Evolutionary conservation across 2,797 vertebrate species (phyloP).

Genomic region (Leptatherina wallacei): DNA sequence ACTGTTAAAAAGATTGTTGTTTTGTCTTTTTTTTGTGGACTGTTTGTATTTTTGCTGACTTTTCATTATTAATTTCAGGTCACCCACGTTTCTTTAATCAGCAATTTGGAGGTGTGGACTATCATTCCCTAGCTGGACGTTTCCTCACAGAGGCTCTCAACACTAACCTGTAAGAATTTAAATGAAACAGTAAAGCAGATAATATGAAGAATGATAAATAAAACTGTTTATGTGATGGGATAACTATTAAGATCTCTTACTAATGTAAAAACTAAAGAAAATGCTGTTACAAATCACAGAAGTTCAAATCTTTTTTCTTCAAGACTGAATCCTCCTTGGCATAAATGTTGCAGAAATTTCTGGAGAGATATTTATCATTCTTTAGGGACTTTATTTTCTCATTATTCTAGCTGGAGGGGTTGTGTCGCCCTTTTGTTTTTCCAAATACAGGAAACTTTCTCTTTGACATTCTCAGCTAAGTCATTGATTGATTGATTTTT

Average conservation of each 20-base stretch:
- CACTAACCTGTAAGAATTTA: conserved; percentile 87
- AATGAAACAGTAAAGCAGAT: not conserved
- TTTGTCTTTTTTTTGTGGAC: too few species aligned
- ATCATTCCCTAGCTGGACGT: conserved; percentile 86
- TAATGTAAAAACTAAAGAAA: not conserved
- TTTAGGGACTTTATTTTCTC: not conserved
- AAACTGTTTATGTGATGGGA: not conserved
- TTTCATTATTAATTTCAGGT: conserved; percentile 70
- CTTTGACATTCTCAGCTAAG: not conserved
- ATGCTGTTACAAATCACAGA: not conserved
- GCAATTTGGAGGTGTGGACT: conserved; percentile 88
- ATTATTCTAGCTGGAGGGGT: not conserved
- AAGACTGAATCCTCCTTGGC: not conserved
- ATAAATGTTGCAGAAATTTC: not conserved
- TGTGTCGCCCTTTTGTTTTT: too few species aligned
- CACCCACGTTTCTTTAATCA: conserved; percentile 93
- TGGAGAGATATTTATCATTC: not conserved
- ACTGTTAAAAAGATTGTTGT: not conserved
- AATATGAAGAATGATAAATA: not conserved
- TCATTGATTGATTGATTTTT: not conserved
- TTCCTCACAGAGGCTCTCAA: conserved; percentile 89
- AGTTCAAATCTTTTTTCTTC: not conserved
- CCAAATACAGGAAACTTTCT: not conserved
- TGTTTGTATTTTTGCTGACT: not conserved
- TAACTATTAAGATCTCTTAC: not conserved